These are phyloP conservation scores for Copidosoma aretas DNA, from an alignment of 2,888 invertebrate species.

Conservation along the genomic window DNA sequence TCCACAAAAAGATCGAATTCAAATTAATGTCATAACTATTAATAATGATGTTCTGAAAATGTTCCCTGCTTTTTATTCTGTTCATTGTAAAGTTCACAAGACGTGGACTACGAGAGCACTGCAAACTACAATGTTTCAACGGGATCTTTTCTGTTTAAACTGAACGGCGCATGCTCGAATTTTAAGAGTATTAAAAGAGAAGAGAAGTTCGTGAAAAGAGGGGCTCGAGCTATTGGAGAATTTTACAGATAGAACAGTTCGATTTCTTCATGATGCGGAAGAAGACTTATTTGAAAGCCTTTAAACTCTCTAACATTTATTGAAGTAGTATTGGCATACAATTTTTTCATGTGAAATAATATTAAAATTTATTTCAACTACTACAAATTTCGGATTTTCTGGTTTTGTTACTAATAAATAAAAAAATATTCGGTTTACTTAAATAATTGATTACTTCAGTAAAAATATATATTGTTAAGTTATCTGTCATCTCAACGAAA, in stretches of 20 bases:
- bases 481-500: no score
- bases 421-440: no score
- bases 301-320: no score
- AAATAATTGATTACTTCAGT: no score
- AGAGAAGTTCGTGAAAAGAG: constrained; percentile 18
- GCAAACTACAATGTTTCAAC: neutral
- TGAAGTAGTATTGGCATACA: no score
- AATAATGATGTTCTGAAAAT: neutral
- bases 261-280: neutral
- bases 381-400: no score
- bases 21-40: no score
- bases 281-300: neutral
- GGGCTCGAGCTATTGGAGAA: neutral
- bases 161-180: constrained; percentile 32
- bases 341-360: no score
- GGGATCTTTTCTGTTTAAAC: constrained; percentile 8
- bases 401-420: no score
- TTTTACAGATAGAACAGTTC: constrained; percentile 13
- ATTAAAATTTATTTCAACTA: no score
- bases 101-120: constrained; percentile 6
- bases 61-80: constrained; percentile 5
- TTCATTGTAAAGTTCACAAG: constrained; percentile 10
- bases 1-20: no score
- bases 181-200: constrained; percentile 11
- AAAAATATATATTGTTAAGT: no score